Evolutionary conservation across 2,797 vertebrate species (phyloP), one percentile per base, ranked within the genome.

Genomic region (Coregonus suidteri): DNA sequence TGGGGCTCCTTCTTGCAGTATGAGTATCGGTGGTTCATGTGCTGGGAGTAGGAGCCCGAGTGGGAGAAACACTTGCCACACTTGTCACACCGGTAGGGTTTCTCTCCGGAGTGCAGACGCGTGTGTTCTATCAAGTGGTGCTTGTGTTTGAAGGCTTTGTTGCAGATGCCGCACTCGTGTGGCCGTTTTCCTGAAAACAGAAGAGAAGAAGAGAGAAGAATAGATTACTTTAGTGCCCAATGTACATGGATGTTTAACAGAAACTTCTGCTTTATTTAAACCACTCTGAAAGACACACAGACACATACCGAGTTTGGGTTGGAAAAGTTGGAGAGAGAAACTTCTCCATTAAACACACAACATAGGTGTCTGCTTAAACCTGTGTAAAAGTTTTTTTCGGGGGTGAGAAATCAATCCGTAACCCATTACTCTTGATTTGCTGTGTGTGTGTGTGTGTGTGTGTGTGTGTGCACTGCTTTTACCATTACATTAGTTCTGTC

Each of bases 21-120:
- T 71, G 98, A 98, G 92, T 99, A 99, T 83, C 97, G 96, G 81
- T 99, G 98, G 92, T 99, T 99, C 98, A 99, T 99, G 94, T 99
- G 98, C 53, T 99, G 98, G 2, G 98, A 99, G 82, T 99, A 99
- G 1, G 98, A 99, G 66, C 98, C 98, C 0, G 98, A 99, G 95
- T 99, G 98, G 0, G 98, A 99, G 93, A 99, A 99, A 25, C 98
- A 94, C 85, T 99, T 99, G 3, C 97, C 98, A 71, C 98, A 99
- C 91, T 98, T 98, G 93, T 99, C 97, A 79, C 98, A 99, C 91
- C 97, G 96, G 90, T 99, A 99, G 78, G 98, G 98, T 83, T 99
- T 99, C 87, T 99, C 98, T 2, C 98, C 98, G 66, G 98, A 99
- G 93, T 99, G 98, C 75, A 99, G 93, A 59, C 98, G 91, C 81